A percentile compares a stretch with the other conserved stretches of the same genome.
Evolutionary conservation across 2,113 vertebrate genomes (phyloP).

Genomic region (Festucalex cinctus): DNA sequence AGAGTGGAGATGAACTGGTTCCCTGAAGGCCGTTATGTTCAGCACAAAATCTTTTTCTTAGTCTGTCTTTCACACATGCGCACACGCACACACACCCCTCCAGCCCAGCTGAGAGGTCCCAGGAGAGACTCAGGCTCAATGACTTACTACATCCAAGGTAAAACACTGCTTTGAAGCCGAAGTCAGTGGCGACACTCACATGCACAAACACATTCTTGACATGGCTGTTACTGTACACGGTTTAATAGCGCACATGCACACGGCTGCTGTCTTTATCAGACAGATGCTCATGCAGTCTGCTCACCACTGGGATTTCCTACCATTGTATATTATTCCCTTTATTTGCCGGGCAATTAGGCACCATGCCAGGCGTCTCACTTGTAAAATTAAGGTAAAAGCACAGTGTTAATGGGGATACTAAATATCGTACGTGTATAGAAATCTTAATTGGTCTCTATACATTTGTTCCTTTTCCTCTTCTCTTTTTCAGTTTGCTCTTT

Average conservation of each 20-base stretch:
- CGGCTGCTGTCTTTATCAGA: conserved; percentile 52
- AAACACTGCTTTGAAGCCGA: conserved; percentile 85
- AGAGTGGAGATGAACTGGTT: conserved; percentile 57
- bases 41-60: conserved; percentile 46
- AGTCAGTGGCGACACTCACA: conserved; percentile 60
- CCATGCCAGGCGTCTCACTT: conserved; percentile 59
- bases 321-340: conserved; percentile 64
- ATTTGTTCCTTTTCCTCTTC: conserved; percentile 11
- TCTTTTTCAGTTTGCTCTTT: conserved; percentile 15
- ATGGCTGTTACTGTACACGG: conserved; percentile 36
- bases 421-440: conserved; percentile 19
- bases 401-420: conserved; percentile 50
- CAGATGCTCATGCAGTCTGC: conserved; percentile 62
- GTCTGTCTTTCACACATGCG: conserved; percentile 29
- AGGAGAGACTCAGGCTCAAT: conserved; percentile 75
- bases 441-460: conserved; percentile 14
- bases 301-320: conserved; percentile 65
- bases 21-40: conserved; percentile 70
- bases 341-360: conserved; percentile 67
- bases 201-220: conserved; percentile 18
- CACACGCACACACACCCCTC: conserved; percentile 38
- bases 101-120: conserved; percentile 71
- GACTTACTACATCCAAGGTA: conserved; percentile 85
- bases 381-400: conserved; percentile 56
- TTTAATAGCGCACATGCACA: conserved; percentile 19